Base-by-base conservation (phyloP, 1,140 invertebrate species). In the Steinernema feltiae region DNA sequence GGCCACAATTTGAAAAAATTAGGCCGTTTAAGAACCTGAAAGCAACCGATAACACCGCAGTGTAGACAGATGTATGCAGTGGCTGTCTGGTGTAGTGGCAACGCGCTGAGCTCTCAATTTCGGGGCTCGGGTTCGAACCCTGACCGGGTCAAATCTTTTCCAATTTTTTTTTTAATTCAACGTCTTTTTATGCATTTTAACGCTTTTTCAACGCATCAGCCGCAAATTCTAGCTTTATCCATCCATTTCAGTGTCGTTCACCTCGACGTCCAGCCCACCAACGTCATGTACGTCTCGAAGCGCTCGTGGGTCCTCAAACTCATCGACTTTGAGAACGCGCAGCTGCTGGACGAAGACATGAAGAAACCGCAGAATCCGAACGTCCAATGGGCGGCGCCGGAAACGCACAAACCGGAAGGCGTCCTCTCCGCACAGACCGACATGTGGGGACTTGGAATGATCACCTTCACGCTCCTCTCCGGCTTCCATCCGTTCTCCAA, bases 261-360 rank as follows among this genome's bases (percentile, higher is more conserved):
- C 87, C 87, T 98, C 30, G 93, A 98, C 86, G 88, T 99, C 21
- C 94, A 98, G 86, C 96, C 96, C 0, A 94, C 95, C 82, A 98
- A 97, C 86, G 90, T 98, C n/a, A 93, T 98, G 0, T 94, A 98
- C 92, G 91, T 92, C 0, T 92, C 92, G 0, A 91, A 94, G 1
- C 89, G 79, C 91, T 92, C 27, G 90, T 94, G 1, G 87, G 88
- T 79, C 70, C 90, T 98, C 0, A 98, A 98, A 88, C 87, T 99
- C 17, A 90, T 94, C 0, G 95, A 98, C 86, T 93, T 98, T 84
- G 93, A 93, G 0, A 91, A 91, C 0, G 91, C 94, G 0, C 91
- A 92, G 76, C 90, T 89, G 82, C 92, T 95, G 90, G 12, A 93
- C 92, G 86, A 84, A 93, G 31, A 93, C 93, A 0, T 90, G 90